phyloP scores from a whole-genome alignment of 2,888 invertebrate species.

The Acrocera orbiculus region DNA sequence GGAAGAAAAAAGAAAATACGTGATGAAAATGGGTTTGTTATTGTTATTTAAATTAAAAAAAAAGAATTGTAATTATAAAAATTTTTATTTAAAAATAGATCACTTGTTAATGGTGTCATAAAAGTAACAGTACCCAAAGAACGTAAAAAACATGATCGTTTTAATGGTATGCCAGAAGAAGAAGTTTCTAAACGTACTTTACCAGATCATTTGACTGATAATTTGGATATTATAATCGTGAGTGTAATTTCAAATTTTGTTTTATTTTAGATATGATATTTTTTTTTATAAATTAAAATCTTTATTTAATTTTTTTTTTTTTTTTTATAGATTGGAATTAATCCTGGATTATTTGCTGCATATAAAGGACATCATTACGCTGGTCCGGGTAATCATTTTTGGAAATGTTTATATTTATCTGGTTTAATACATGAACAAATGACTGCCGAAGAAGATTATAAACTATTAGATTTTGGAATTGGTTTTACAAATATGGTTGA shows the following conservation, averaged over 20 bases:
- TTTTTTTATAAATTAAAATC: not conserved
- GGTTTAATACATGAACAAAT: constrained; percentile 89
- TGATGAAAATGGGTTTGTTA: constrained; percentile 39
- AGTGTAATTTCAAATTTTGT: constrained; percentile 41
- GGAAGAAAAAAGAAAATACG: constrained; percentile 74
- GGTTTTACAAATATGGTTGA: constrained; percentile 97
- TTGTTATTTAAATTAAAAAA: not conserved
- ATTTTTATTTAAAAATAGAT: constrained; percentile 3
- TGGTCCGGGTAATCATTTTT: constrained; percentile 97
- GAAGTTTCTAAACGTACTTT: constrained; percentile 85
- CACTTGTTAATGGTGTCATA: constrained; percentile 13
- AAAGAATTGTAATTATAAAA: not conserved
- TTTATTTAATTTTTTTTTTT: too few species aligned
- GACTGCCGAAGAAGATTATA: constrained; percentile 92
- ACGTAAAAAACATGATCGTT: constrained; percentile 84
- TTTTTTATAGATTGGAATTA: constrained; percentile 77
- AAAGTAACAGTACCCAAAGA: constrained; percentile 41
- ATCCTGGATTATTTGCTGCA: constrained; percentile 92
- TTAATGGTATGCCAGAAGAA: constrained; percentile 92
- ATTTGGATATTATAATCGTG: constrained; percentile 97
- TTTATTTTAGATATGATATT: not conserved
- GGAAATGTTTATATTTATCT: constrained; percentile 92
- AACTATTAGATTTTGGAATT: constrained; percentile 81
- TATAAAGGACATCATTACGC: constrained; percentile 98
- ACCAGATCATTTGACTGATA: constrained; percentile 83